Conservation (phyloP, 2,888 invertebrate species). For the Ditula angustiorana region DNA sequence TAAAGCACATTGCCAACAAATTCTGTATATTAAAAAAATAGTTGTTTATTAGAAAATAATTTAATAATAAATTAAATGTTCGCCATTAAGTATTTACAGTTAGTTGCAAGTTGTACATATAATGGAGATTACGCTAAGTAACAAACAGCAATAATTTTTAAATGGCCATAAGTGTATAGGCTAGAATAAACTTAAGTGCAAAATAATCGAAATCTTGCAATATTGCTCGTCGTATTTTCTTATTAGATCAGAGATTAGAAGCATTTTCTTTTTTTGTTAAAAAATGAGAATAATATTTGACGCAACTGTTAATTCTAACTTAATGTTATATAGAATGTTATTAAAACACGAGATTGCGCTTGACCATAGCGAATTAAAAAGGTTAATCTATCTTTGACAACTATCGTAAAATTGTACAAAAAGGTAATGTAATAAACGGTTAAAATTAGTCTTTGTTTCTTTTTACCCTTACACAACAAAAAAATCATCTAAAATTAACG, state of each 20-base stretch:
- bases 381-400: constrained; percentile 38
- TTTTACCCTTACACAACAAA: background rate
- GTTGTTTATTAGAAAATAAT: background rate
- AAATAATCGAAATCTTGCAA: constrained; percentile 49
- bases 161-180: constrained; percentile 48
- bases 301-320: constrained; percentile 38
- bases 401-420: constrained; percentile 48
- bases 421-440: constrained; percentile 50
- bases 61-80: constrained; percentile 10
- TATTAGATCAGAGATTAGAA: constrained; percentile 49
- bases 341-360: constrained; percentile 1
- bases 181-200: constrained; percentile 45
- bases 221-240: constrained; percentile 45
- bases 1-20: constrained; percentile 38
- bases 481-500: too few relatives aligned
- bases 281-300: background rate
- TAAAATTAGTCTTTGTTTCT: constrained; percentile 36
- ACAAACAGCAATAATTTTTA: constrained; percentile 59
- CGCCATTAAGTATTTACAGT: constrained; percentile 12
- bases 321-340: constrained; percentile 14
- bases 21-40: background rate
- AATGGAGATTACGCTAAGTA: constrained; percentile 46
- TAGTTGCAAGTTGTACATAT: constrained; percentile 48
- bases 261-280: background rate
- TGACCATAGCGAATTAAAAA: background rate